Evolutionary conservation across 92 coral and sea anemone genomes (phyloP).

Genomic region (Heteractis magnifica): DNA sequence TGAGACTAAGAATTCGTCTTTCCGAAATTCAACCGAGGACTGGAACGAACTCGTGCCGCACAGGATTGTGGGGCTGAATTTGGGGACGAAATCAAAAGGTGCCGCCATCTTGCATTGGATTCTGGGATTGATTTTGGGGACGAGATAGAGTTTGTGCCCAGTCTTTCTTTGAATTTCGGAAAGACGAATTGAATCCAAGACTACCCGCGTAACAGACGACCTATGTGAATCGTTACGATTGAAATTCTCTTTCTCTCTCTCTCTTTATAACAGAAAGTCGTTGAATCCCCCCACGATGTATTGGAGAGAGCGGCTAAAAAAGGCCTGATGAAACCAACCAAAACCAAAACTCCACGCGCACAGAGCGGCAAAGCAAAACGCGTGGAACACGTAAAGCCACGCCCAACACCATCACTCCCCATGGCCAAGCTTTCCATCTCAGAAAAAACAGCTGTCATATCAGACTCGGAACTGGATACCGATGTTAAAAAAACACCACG

Average conservation of each 20-base stretch:
- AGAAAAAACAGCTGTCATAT: constrained; percentile 49
- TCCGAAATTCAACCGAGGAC: too few relatives aligned
- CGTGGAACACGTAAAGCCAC: constrained; percentile 41
- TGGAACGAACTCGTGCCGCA: too few relatives aligned
- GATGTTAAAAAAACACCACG: constrained; percentile 31
- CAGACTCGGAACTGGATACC: constrained; percentile 67
- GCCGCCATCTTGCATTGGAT: too few relatives aligned
- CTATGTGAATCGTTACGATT: not conserved
- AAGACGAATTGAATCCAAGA: too few relatives aligned
- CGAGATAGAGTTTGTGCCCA: too few relatives aligned
- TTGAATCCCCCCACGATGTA: constrained; percentile 85
- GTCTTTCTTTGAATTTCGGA: too few relatives aligned
- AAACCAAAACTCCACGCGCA: constrained; percentile 57
- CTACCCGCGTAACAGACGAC: not conserved
- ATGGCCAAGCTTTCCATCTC: constrained; percentile 46
- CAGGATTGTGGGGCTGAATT: too few relatives aligned
- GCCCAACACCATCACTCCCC: constrained; percentile 37
- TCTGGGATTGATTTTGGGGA: too few relatives aligned
- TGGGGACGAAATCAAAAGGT: too few relatives aligned
- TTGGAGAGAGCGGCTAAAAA: constrained; percentile 97
- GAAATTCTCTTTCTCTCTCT: not conserved
- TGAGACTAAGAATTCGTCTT: too few relatives aligned
- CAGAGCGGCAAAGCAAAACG: constrained; percentile 53
- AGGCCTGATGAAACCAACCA: constrained; percentile 84
- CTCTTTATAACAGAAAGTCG: constrained; percentile 62